Base-by-base conservation (phyloP, 1,140 invertebrate species). In the Leptoteleia sp. region DNA sequence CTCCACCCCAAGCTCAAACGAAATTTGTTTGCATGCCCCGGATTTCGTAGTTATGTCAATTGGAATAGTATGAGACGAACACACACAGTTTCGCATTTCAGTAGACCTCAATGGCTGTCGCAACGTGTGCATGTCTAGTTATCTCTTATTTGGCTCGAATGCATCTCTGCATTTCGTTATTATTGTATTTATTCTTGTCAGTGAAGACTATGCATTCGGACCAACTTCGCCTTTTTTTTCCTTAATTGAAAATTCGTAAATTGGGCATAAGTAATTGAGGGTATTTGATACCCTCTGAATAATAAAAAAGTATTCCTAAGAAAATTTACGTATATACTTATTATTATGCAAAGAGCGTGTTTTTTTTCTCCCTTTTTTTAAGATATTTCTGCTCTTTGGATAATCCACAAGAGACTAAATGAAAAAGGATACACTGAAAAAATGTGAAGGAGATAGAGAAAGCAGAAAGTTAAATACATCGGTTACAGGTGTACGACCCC, bases 401-500 rank as follows among this genome's bases (percentile, higher is more conserved):
- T 40, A 27, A 54, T 64, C 42, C 45, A 40, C 57, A 61, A 68
- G 61, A 35, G 54, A 62, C 79, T 68, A 40, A 62, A 12, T 54
- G 12, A 48, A 48, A 55, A 73, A 59, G 55, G 72, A 67, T 62
- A 55, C 61, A 65, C 59, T 59, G 13, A 75, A 52, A 59, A 12
- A 9, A 38, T n/a, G 37, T n/a, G 15, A 76, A 31, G 62, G 17
- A 70, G 9, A 3, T n/a, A 25, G 76, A 75, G 33, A 55, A 79
- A 76, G 68, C 61, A 57, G 80, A 79, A 85, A 82, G 81, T 84
- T 85, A 87, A 87, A 82, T 79, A 79, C 82, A 82, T 87, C 87
- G 85, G 84, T 89, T 89, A 81, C 87, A 89, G 88, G 88, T 89
- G 83, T 82, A 81, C 85, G 83, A 87, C 85, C 86, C 85, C 83